Evolutionary conservation across 2,797 vertebrate species (phyloP), one percentile per base, ranked within the genome.

Genomic region (Spinus olivaceus): DNA sequence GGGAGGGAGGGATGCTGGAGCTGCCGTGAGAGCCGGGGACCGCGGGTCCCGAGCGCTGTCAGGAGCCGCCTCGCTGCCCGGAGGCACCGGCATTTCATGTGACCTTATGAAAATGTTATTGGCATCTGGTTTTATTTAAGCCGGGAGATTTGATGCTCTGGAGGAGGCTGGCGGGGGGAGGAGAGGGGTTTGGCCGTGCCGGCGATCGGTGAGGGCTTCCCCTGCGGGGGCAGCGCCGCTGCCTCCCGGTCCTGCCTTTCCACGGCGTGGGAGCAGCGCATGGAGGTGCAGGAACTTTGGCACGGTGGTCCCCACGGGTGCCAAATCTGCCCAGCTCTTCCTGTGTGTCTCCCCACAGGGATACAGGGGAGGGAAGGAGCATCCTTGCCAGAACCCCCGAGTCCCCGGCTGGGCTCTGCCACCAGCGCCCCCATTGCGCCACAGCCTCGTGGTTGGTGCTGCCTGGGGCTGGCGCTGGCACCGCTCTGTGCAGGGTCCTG

Each of bases 101-200:
- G 90, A 90, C 91, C 94, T 86, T 93, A 71, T 28, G 81, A 81
- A 88, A 94, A 86, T 3, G 86, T 92, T 92, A 28, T 15, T 88
- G 86, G 95, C 95, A 95, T 96, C 95, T 96, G 95, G 95, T 96
- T 94, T 95, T 94, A 54, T 81, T 96, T 94, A 96, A 92, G 72
- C 54, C 0, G 30, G 81, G 94, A 84, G 95, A 90, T 88, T 56
- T 47, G 90, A 88, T 13, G 46, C 85, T 73, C 67, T 41, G 86
- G 44, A 70, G 77, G 61, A 10, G n/a, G 57, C 76, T 47, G 90
- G 49, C 0, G 17, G 76, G 24, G 32, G 84, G 30, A 78, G 65
- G 61, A 81, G 53, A 7, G 46, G 28, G 23, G 59, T 20, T 51
- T 37, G 72, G 59, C 65, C 2, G 1, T 22, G 87, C 32, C 3